Evolutionary conservation across 1,140 invertebrate species (phyloP).

Genomic region (Drosophila pectinifera): DNA sequence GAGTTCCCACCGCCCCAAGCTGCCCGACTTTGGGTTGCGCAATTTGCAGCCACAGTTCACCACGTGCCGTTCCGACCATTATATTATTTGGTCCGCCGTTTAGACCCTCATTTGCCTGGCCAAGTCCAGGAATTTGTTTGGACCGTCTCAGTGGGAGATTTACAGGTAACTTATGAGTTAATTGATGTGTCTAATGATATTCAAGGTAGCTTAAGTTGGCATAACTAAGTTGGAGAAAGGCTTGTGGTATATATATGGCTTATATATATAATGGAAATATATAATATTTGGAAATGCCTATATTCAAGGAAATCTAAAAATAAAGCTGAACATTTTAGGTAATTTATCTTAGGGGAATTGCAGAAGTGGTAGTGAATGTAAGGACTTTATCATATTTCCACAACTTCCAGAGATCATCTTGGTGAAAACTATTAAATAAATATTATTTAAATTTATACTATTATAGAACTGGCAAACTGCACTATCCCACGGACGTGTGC

Average conservation of each 20-base stretch:
- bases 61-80: constrained; percentile 41
- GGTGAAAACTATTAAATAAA: background rate
- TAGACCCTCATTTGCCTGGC: constrained; percentile 8
- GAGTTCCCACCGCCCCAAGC: constrained; percentile 16
- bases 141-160: constrained; percentile 18
- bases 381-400: too few relatives aligned
- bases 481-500: constrained; percentile 94
- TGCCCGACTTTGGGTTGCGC: constrained; percentile 24
- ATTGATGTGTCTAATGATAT: constrained; percentile 41
- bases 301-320: too few relatives aligned
- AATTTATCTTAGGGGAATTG: too few relatives aligned
- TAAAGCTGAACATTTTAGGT: too few relatives aligned
- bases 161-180: constrained; percentile 34
- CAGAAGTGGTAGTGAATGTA: too few relatives aligned
- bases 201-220: constrained; percentile 1
- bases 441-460: background rate
- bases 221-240: constrained; percentile 12
- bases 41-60: constrained; percentile 49
- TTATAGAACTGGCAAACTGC: constrained; percentile 87
- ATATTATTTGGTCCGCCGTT: constrained; percentile 20
- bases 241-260: background rate
- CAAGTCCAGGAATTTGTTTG: constrained; percentile 46
- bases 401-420: too few relatives aligned
- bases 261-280: too few relatives aligned
- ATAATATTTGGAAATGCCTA: too few relatives aligned